Evolutionary conservation across 2,797 vertebrate species (phyloP).

Genomic region (Amniataba percoides): DNA sequence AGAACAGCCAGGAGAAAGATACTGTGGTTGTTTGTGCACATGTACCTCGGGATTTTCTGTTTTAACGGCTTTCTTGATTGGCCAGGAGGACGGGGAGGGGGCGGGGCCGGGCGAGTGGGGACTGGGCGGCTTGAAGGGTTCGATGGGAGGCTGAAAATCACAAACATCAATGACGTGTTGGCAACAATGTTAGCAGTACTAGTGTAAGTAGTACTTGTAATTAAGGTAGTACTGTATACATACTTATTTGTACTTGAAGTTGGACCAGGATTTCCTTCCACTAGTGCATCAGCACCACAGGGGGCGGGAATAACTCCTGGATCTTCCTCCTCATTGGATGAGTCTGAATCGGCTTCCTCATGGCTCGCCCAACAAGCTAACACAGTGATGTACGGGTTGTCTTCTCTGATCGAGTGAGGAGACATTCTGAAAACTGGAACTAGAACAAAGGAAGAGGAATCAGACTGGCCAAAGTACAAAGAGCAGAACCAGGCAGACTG

Average conservation of each 20-base stretch:
- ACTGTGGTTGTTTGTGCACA: neutral
- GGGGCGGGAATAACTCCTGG: neutral
- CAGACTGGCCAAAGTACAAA: neutral
- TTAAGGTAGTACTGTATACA: neutral
- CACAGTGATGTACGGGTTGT: constrained; percentile 27
- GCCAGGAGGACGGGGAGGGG: constrained; percentile 28
- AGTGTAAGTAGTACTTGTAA: neutral
- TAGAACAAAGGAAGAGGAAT: constrained; percentile 7
- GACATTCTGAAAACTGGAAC: constrained; percentile 20
- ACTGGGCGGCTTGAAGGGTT: constrained; percentile 9
- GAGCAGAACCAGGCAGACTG: neutral
- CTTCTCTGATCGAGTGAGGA: neutral
- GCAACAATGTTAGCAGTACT: neutral
- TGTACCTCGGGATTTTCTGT: constrained; percentile 76
- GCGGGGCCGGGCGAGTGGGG: constrained; percentile 47
- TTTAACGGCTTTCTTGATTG: constrained; percentile 45
- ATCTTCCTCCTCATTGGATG: constrained; percentile 77
- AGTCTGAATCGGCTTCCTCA: constrained; percentile 72
- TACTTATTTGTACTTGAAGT: constrained; percentile 39
- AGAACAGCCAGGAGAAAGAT: neutral
- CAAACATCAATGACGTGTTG: neutral
- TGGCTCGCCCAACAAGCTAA: constrained; percentile 63
- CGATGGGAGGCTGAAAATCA: neutral
- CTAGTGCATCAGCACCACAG: constrained; percentile 9
- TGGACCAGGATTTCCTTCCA: neutral